Evolutionary conservation across 2,797 vertebrate species (phyloP).

Genomic region (Mus spretus): DNA sequence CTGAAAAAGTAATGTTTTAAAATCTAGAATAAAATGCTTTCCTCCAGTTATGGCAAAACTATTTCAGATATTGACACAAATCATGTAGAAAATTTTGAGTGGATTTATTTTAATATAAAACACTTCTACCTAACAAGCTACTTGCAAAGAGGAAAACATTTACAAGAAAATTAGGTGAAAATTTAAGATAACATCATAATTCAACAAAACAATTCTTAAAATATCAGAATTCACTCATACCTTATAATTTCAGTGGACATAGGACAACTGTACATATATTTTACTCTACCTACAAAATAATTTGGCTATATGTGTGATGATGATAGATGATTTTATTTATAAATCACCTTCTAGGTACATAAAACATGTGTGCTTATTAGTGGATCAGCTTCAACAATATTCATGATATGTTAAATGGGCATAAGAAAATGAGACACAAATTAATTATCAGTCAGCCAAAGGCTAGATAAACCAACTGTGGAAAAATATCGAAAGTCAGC

Average conservation of each 20-base stretch:
- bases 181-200: not conserved
- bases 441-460: constrained; percentile 23
- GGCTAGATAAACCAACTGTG: not conserved
- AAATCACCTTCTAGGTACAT: not conserved
- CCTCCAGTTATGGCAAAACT: not conserved
- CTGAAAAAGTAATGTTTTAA: constrained; percentile 24
- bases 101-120: not conserved
- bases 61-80: not conserved
- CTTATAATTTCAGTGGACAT: not conserved
- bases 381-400: not conserved
- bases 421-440: not conserved
- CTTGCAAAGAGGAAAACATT: not conserved
- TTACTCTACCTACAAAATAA: not conserved
- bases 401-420: not conserved
- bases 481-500: not conserved
- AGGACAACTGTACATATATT: not conserved
- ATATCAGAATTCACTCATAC: not conserved
- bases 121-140: not conserved
- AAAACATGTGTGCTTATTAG: not conserved
- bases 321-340: not conserved
- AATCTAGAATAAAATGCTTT: constrained; percentile 18
- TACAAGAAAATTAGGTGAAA: not conserved
- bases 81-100: not conserved
- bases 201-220: constrained; percentile 13
- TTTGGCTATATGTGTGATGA: not conserved